A percentile compares a stretch with the other conserved stretches of the same genome.
Evolutionary conservation across 2,113 vertebrate species (phyloP).

Genomic region (Synchiropus splendidus): DNA sequence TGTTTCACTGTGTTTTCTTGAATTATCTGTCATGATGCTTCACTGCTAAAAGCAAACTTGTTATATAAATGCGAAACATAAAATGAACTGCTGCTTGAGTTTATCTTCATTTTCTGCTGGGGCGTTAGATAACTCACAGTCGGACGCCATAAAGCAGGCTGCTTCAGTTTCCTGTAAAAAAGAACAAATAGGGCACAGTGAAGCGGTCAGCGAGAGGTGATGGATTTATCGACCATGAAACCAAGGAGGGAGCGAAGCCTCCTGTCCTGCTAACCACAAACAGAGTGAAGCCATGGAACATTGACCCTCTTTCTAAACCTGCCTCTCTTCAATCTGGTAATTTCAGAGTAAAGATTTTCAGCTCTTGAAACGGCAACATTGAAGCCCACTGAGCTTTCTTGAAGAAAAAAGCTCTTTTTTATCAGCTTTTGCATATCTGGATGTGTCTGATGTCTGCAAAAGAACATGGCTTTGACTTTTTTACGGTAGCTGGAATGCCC

Average conservation of each 20-base stretch:
- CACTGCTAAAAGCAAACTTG: no score
- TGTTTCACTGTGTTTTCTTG: no score
- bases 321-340: constrained; percentile 12
- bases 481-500: constrained; percentile 37
- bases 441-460: constrained; percentile 26
- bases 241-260: constrained; percentile 5
- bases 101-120: no score
- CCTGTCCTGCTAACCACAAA: constrained; percentile 25
- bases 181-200: constrained; percentile 38
- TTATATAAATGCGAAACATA: no score
- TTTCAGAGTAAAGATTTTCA: no score
- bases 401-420: constrained; percentile 2
- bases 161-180: constrained; percentile 27
- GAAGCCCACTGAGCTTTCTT: constrained; percentile 7
- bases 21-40: no score
- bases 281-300: constrained; percentile 23
- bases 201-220: constrained; percentile 25
- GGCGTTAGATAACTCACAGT: constrained; percentile 17
- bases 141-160: constrained; percentile 38
- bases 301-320: constrained; percentile 15
- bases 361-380: constrained; percentile 10
- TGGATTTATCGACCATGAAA: constrained; percentile 44
- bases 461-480: constrained; percentile 27
- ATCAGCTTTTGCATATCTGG: constrained; percentile 9
- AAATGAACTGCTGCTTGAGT: no score